Percentiles rank a stretch among this genome's conserved stretches.
Conservation (phyloP, 2,113 vertebrate species). For the Odocoileus hemionus region DNA sequence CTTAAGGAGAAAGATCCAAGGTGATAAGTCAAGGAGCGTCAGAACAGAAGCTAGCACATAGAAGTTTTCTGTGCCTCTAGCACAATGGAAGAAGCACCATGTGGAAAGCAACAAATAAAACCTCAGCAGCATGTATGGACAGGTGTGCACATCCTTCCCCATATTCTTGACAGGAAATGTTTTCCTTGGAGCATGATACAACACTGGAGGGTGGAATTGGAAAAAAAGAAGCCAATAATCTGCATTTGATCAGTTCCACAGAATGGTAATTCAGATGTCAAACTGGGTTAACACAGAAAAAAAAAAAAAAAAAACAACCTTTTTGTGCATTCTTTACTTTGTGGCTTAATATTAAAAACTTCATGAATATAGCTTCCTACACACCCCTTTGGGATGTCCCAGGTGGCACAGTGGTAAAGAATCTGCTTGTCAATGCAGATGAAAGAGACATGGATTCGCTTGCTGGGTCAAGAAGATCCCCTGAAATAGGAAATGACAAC, state of each 20-base stretch:
- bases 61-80: not conserved
- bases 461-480: not conserved
- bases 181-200: not conserved
- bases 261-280: not conserved
- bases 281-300: not conserved
- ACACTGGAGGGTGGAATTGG: not conserved
- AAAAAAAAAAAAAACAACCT: not conserved
- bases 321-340: not conserved
- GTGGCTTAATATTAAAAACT: not conserved
- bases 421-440: not conserved
- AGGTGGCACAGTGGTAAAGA: not conserved
- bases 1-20: not conserved
- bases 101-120: not conserved
- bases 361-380: not conserved
- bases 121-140: not conserved
- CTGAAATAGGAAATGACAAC: not conserved
- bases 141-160: not conserved
- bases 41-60: not conserved
- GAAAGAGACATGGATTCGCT: not conserved
- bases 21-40: not conserved
- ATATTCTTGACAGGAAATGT: not conserved
- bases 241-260: not conserved
- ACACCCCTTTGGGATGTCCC: not conserved
- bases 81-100: not conserved
- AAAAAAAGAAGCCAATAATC: not conserved